Evolutionary conservation across 64 coral and sea anemone genomes (phyloP).

Genomic region (Platygyra sinensis): DNA sequence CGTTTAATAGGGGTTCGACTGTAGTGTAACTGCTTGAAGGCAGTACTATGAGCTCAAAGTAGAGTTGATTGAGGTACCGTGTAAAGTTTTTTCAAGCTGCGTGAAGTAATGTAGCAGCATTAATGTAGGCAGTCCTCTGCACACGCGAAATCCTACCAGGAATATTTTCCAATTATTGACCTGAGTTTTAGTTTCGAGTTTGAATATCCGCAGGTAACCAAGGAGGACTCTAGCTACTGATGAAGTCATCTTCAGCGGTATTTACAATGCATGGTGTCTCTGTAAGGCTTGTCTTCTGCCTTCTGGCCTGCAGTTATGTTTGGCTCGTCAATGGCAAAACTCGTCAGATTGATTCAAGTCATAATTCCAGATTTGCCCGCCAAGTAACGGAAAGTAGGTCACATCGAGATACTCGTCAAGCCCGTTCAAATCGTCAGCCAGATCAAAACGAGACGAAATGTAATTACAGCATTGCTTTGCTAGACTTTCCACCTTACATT

Average conservation of each 20-base stretch:
- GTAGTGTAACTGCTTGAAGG: too few species aligned
- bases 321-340: not conserved
- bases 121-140: too few species aligned
- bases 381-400: not conserved
- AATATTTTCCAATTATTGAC: too few species aligned
- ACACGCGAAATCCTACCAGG: too few species aligned
- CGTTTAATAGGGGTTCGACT: too few species aligned
- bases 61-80: too few species aligned
- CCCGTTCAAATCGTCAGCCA: not conserved
- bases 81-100: too few species aligned
- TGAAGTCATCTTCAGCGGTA: not conserved
- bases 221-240: too few species aligned
- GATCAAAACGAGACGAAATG: not conserved
- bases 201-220: too few species aligned
- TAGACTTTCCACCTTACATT: constrained; percentile 26
- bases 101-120: too few species aligned
- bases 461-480: not conserved
- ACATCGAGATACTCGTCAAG: not conserved
- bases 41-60: too few species aligned
- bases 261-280: not conserved
- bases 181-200: too few species aligned
- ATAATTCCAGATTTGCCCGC: not conserved
- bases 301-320: not conserved
- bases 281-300: not conserved
- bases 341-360: not conserved